A percentile compares a stretch with the other conserved stretches of the same genome.
Evolutionary conservation across 1,140 invertebrate species (phyloP).

Genomic region (Pseudomyrmex pallidus): DNA sequence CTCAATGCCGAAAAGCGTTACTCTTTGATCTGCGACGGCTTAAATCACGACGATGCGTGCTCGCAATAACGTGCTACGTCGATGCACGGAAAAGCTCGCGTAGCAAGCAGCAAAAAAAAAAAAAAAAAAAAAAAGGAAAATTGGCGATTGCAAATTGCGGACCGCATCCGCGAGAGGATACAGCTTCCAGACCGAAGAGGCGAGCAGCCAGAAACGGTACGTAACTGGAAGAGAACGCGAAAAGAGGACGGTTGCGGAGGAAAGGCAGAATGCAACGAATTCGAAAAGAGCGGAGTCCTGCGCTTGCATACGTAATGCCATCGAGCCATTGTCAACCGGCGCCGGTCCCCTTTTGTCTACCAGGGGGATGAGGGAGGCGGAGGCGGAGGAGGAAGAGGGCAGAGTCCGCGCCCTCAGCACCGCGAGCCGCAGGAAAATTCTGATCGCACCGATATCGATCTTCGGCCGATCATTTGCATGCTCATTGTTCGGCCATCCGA

Average conservation of each 20-base stretch:
- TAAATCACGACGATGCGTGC: constrained; percentile 2
- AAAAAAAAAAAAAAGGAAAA: constrained; percentile 58
- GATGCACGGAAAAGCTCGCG: background rate
- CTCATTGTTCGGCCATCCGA: constrained; percentile 83
- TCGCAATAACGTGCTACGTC: constrained; percentile 12
- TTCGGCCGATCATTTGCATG: constrained; percentile 86
- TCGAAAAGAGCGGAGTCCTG: constrained; percentile 81
- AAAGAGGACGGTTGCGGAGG: constrained; percentile 63
- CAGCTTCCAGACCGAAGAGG: constrained; percentile 46
- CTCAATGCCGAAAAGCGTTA: background rate
- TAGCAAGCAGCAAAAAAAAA: constrained; percentile 13
- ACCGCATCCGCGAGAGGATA: constrained; percentile 69
- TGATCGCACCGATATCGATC: constrained; percentile 85
- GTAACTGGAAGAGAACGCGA: constrained; percentile 54
- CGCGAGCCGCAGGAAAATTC: constrained; percentile 81
- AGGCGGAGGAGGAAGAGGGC: constrained; percentile 60
- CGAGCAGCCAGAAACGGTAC: constrained; percentile 27
- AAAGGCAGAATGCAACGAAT: constrained; percentile 83
- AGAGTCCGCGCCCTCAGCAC: constrained; percentile 64
- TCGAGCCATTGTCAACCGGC: constrained; percentile 82
- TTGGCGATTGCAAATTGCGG: constrained; percentile 80
- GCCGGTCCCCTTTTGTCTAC: constrained; percentile 81
- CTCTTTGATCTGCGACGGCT: background rate
- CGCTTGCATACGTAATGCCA: constrained; percentile 85
- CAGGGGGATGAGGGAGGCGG: constrained; percentile 31